Evolutionary conservation across 2,888 invertebrate species (phyloP).

Genomic region (Tiliacea citrago): DNA sequence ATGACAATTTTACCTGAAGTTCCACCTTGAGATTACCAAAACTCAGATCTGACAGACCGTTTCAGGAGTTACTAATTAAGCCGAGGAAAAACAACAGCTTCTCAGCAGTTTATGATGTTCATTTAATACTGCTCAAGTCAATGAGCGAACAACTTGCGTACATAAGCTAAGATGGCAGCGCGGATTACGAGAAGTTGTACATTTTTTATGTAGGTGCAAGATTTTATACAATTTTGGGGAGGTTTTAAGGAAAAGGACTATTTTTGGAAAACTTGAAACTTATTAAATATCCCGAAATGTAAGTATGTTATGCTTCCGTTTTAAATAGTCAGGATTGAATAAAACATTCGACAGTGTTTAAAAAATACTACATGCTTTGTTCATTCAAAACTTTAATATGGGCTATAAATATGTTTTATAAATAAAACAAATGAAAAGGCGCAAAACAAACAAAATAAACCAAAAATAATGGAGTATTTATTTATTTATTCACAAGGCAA

Average conservation of each 20-base stretch:
- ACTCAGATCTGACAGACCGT: constrained; percentile 14
- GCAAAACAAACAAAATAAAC: background rate
- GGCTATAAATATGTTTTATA: background rate
- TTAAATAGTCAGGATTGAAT: background rate
- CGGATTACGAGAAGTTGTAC: constrained; percentile 17
- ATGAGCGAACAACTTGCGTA: constrained; percentile 47
- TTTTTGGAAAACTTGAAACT: constrained; percentile 3
- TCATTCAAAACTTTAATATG: background rate
- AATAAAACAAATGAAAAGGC: background rate
- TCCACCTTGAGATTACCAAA: constrained; percentile 10
- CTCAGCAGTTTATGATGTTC: constrained; percentile 31
- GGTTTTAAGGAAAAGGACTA: background rate
- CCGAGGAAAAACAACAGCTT: constrained; percentile 40
- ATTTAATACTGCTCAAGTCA: constrained; percentile 53
- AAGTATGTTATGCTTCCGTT: background rate
- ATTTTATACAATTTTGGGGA: constrained; percentile 1
- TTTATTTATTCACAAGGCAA: too few relatives aligned
- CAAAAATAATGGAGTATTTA: background rate
- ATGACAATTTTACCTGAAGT: background rate
- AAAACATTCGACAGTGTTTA: background rate
- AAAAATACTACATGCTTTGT: background rate
- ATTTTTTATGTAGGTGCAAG: background rate
- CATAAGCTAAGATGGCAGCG: constrained; percentile 34
- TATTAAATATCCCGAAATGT: background rate
- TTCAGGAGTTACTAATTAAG: constrained; percentile 29